phyloP scores from a whole-genome alignment of 2,797 vertebrate genomes.

The Chrosomus eos region DNA sequence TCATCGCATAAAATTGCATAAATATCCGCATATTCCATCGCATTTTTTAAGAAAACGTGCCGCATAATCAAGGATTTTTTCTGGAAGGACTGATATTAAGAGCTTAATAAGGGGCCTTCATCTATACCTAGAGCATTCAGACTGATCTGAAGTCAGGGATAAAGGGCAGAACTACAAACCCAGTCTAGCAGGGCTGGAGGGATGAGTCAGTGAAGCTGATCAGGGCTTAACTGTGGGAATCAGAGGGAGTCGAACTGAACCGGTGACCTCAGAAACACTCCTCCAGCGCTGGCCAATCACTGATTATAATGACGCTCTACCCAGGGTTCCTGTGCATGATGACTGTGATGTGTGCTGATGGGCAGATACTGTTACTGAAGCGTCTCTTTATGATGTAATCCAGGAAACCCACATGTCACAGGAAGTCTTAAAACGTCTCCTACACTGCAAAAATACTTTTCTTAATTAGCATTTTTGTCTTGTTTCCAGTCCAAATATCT shows the following conservation, averaged over 20 bases:
- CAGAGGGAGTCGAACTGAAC: constrained; percentile 61
- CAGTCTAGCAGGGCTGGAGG: neutral
- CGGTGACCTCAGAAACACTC: constrained; percentile 69
- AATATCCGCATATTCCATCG: too few relatives aligned
- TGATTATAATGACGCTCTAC: constrained; percentile 67
- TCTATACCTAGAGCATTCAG: constrained; percentile 17
- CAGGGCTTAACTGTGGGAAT: constrained; percentile 62
- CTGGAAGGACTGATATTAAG: too few relatives aligned
- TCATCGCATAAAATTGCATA: too few relatives aligned
- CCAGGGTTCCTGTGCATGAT: neutral
- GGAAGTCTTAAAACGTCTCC: neutral
- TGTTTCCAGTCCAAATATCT: too few relatives aligned
- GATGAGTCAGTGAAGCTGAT: constrained; percentile 38
- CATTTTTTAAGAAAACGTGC: too few relatives aligned
- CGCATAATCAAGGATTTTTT: too few relatives aligned
- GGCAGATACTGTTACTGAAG: neutral
- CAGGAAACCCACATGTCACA: neutral
- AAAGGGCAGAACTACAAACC: constrained; percentile 1
- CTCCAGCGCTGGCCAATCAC: constrained; percentile 80
- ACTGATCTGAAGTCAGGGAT: constrained; percentile 15
- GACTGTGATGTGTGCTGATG: neutral
- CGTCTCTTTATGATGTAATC: neutral
- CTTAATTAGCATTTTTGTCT: too few relatives aligned
- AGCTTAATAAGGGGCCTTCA: constrained; percentile 24
- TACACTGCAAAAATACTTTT: too few relatives aligned